These are phyloP conservation scores for Caenorhabditis tropicalis DNA, from an alignment of 1,140 invertebrate species.

Conservation along the genomic window DNA sequence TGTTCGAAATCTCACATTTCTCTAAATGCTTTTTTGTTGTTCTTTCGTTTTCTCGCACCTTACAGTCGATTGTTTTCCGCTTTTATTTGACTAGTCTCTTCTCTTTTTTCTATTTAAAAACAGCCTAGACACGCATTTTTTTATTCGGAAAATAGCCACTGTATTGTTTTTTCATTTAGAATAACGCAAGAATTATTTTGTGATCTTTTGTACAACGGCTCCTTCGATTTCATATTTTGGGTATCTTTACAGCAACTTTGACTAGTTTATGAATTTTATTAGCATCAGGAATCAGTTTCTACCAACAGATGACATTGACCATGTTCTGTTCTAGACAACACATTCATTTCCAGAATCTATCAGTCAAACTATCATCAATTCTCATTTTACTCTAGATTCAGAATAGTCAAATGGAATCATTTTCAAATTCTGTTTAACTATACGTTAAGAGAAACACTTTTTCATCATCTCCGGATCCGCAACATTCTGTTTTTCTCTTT, in stretches of 20 bases:
- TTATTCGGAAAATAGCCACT: not conserved
- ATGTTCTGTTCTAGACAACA: too few relatives aligned
- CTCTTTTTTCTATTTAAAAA: not conserved
- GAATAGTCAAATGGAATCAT: too few relatives aligned
- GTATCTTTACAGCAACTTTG: not conserved
- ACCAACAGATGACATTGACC: too few relatives aligned
- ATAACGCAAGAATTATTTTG: not conserved
- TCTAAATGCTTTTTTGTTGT: constrained; percentile 26
- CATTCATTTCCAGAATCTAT: too few relatives aligned
- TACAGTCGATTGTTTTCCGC: not conserved
- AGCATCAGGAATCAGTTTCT: too few relatives aligned
- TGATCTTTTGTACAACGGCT: not conserved
- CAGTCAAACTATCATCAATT: too few relatives aligned
- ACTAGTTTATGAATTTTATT: too few relatives aligned
- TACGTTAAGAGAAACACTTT: too few relatives aligned
- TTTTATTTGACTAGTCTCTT: constrained; percentile 11
- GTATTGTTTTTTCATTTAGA: not conserved
- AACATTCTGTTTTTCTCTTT: not conserved
- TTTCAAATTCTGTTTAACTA: too few relatives aligned
- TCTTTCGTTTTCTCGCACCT: constrained; percentile 19
- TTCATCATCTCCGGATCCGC: not conserved
- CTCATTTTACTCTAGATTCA: too few relatives aligned
- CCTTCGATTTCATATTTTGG: not conserved
- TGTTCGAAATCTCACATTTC: constrained; percentile 1
- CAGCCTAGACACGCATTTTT: constrained; percentile 19